Evolutionary conservation across 2,888 invertebrate genomes (phyloP).

Genomic region (Drosophila limbata): DNA sequence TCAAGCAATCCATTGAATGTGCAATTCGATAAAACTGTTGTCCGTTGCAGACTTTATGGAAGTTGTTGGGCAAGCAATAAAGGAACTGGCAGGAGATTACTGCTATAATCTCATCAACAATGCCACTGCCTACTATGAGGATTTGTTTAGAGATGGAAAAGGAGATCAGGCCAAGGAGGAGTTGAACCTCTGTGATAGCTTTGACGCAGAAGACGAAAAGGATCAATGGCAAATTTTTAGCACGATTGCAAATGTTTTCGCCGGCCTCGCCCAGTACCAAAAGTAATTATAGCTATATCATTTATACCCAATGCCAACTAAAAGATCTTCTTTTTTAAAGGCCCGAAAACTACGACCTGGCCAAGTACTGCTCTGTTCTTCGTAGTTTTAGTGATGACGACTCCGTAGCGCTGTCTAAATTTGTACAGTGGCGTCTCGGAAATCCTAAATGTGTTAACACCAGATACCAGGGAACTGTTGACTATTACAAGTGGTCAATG

Average conservation of each 20-base stretch:
- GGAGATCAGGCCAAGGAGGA: constrained; percentile 49
- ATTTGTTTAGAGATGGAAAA: constrained; percentile 50
- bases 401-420: constrained; percentile 56
- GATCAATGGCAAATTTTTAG: constrained; percentile 74
- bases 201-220: constrained; percentile 51
- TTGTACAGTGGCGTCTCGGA: constrained; percentile 55
- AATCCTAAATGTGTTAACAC: constrained; percentile 52
- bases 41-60: constrained; percentile 64
- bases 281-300: constrained; percentile 21
- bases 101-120: constrained; percentile 73
- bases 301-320: accelerated
- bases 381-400: constrained; percentile 54
- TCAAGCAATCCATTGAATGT: background rate
- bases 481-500: constrained; percentile 59
- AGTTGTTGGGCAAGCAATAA: constrained; percentile 68
- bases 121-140: constrained; percentile 59
- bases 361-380: constrained; percentile 52
- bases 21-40: background rate
- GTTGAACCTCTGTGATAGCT: constrained; percentile 69
- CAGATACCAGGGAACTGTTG: constrained; percentile 52
- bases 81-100: constrained; percentile 58
- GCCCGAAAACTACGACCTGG: constrained; percentile 50
- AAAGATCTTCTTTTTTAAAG: constrained; percentile 15
- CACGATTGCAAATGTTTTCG: constrained; percentile 70
- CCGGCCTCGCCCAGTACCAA: constrained; percentile 73